These are phyloP conservation scores for Nephrotoma appendiculata DNA, from an alignment of 2,888 invertebrate species.

Conservation along the genomic window DNA sequence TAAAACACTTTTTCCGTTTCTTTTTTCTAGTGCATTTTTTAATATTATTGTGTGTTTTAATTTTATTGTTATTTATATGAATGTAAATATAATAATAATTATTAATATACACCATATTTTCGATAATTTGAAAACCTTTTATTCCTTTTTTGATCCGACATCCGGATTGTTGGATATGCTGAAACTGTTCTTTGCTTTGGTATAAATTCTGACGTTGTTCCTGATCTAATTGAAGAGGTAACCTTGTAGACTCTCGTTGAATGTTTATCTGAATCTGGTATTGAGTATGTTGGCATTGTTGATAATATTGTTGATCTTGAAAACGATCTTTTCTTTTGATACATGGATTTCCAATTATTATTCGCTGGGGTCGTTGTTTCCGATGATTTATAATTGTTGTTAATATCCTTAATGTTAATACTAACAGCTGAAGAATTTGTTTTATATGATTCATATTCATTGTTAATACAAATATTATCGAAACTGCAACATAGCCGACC, in stretches of 20 bases:
- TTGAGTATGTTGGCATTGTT: not conserved
- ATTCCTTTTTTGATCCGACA: not conserved
- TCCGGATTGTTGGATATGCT: not conserved
- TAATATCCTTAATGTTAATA: not conserved
- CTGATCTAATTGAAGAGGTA: not conserved
- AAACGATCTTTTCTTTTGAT: not conserved
- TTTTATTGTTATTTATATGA: not conserved
- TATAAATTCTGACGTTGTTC: not conserved
- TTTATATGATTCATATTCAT: conserved; percentile 5
- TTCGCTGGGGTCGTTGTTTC: conserved; percentile 7
- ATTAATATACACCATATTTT: not conserved
- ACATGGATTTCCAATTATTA: not conserved
- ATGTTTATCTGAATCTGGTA: not conserved
- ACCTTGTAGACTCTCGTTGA: not conserved
- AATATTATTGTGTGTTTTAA: not conserved
- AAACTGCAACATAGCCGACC: conserved; percentile 17
- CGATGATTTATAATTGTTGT: conserved; percentile 7
- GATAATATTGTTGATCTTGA: conserved; percentile 1
- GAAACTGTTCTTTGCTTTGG: not conserved
- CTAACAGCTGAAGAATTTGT: not conserved
- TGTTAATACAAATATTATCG: conserved; percentile 16
- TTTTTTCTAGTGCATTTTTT: not conserved
- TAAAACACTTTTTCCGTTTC: not conserved
- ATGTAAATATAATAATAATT: not conserved
- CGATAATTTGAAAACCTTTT: not conserved